Evolutionary conservation across 2,888 invertebrate species (phyloP), one percentile per base, ranked within the genome.

Genomic region (Lottia gigantea): DNA sequence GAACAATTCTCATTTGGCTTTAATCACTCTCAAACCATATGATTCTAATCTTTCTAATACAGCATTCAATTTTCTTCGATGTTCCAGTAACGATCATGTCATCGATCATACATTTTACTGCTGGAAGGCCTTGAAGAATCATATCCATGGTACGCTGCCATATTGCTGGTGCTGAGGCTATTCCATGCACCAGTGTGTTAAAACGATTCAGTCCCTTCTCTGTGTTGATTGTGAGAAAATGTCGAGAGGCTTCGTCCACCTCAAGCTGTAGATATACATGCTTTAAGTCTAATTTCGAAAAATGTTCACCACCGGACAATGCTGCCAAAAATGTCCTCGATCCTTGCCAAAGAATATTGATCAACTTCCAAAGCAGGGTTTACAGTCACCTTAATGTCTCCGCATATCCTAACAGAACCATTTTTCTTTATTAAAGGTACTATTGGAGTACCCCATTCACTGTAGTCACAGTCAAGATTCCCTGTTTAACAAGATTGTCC

Each of bases 321-420:
- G 49, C 68, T 0, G 77, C 72, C n/a, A 64, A 82, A 81, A 85
- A 81, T 74, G 76, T 72, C 79, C 62, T 78, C 74, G 6, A 31
- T 31, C 70, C 71, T 75, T 71, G 76, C 77, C 49, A 83, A 71
- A 68, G 74, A 78, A 66, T 80, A 31, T 6, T 31, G 31, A 31
- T 31, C 31, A 2, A 82, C 72, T 55, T 80, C 70, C 46, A 85
- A 45, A 16, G 76, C 72, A 11, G 73, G 78, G 67, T 82, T 81
- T 2, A 82, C 64, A 0, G 80, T 78, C 79, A 2, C 80, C 77
- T n/a, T n/a, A n/a, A n/a, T n/a, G n/a, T n/a, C n/a, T n/a, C n/a
- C n/a, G 68, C 77, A 82, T n/a, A 79, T 72, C 26, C 82, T 62
- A 11, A 81, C 71, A 16, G 61, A 46, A 19, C 74, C 70, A 66